Percentiles rank a stretch among this genome's conserved stretches.
Conservation (phyloP, 2,113 vertebrate genomes). For the Leptodactylus fuscus region DNA sequence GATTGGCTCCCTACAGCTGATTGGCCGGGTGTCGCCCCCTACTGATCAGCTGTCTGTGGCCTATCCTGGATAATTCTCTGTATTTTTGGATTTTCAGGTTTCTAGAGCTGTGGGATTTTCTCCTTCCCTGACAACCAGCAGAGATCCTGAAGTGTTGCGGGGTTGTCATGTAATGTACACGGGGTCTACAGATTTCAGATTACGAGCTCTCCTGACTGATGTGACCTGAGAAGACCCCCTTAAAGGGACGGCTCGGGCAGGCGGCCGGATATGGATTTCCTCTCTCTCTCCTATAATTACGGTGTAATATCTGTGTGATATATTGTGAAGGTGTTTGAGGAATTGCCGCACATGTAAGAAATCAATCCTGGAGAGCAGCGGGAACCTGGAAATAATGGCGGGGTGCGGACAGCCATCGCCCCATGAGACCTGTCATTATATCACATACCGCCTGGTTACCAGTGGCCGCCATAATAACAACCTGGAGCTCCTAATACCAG, state of each 20-base stretch:
- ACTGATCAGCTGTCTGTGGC: too few relatives aligned
- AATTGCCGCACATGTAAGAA: neutral
- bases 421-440: neutral
- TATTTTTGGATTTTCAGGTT: too few relatives aligned
- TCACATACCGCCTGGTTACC: neutral
- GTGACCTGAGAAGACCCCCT: neutral
- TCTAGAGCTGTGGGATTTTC: too few relatives aligned
- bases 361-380: conserved; percentile 11
- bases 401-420: neutral
- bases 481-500: neutral
- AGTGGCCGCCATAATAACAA: neutral
- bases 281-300: conserved; percentile 7
- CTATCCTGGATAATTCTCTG: too few relatives aligned
- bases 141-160: too few relatives aligned
- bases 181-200: too few relatives aligned
- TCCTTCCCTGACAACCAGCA: too few relatives aligned
- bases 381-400: conserved; percentile 17
- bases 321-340: conserved; percentile 3
- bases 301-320: conserved; percentile 8
- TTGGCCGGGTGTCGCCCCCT: too few relatives aligned
- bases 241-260: neutral
- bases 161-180: too few relatives aligned
- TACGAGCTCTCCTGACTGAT: too few relatives aligned
- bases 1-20: too few relatives aligned
- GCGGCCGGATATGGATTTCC: conserved; percentile 1